Conservation (phyloP, 2,888 invertebrate species). For the Balanococcus diminutus region DNA sequence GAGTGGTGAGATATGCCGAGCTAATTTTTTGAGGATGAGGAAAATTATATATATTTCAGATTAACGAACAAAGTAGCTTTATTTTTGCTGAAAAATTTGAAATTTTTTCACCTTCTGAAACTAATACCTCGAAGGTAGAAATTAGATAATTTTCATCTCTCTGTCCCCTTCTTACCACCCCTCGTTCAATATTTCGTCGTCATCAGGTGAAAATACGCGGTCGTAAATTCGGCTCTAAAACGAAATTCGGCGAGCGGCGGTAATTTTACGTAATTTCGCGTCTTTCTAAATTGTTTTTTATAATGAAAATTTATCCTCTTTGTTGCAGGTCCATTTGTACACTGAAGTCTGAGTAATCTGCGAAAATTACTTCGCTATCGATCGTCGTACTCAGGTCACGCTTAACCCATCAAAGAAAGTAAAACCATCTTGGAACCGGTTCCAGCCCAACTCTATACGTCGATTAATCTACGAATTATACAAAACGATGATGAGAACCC, state of each 20-base stretch:
- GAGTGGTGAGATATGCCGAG: too few species aligned
- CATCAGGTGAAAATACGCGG: too few species aligned
- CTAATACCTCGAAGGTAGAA: too few species aligned
- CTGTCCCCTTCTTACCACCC: too few species aligned
- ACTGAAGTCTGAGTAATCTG: neutral
- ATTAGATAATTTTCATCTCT: too few species aligned
- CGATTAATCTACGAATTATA: neutral
- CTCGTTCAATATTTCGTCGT: too few species aligned
- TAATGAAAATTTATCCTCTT: neutral
- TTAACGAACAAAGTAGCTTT: too few species aligned
- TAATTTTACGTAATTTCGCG: neutral
- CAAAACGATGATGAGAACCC: neutral
- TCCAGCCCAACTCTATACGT: neutral
- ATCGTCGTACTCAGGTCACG: neutral
- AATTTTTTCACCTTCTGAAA: too few species aligned
- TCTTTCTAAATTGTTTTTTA: neutral
- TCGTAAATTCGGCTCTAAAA: neutral
- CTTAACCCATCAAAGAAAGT: neutral
- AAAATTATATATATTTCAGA: too few species aligned
- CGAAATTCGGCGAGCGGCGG: neutral
- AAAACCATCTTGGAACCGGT: neutral
- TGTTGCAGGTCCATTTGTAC: neutral
- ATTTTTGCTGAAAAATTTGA: too few species aligned
- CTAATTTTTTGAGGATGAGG: too few species aligned
- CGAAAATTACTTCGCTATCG: neutral